Percentiles rank a stretch among this genome's conserved stretches.
Evolutionary conservation across 2,888 invertebrate genomes (phyloP).

Genomic region (Boloria euphrosyne): DNA sequence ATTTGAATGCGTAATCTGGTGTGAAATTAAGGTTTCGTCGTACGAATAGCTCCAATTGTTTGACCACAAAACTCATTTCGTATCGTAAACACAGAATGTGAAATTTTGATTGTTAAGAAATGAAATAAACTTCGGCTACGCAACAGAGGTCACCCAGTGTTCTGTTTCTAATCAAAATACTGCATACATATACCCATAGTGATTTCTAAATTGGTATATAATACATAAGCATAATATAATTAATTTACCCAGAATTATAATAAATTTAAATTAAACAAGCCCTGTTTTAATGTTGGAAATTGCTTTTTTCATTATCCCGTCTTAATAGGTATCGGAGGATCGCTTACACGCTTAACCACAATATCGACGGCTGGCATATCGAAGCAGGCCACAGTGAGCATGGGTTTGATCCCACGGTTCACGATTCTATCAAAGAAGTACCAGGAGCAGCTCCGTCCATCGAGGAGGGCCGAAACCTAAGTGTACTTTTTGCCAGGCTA

Average conservation of each 20-base stretch:
- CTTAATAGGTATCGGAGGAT: too few species aligned
- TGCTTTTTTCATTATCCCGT: too few species aligned
- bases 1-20: constrained; percentile 61
- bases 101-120: constrained; percentile 59
- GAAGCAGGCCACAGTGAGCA: too few species aligned
- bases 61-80: constrained; percentile 78
- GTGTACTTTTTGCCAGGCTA: too few species aligned
- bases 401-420: too few species aligned
- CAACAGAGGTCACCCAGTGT: constrained; percentile 41
- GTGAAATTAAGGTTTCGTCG: constrained; percentile 72
- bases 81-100: constrained; percentile 57
- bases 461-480: too few species aligned
- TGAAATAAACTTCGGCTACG: constrained; percentile 45
- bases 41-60: constrained; percentile 63
- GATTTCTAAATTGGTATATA: constrained; percentile 23
- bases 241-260: background rate
- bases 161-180: constrained; percentile 42
- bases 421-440: too few species aligned
- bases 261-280: too few species aligned
- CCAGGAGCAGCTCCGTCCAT: too few species aligned
- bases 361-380: too few species aligned
- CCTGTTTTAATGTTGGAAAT: too few species aligned
- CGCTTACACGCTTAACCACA: too few species aligned
- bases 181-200: constrained; percentile 33
- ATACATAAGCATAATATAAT: background rate